Evolutionary conservation across 2,113 vertebrate genomes (phyloP).

Genomic region (Sorex fumeus): DNA sequence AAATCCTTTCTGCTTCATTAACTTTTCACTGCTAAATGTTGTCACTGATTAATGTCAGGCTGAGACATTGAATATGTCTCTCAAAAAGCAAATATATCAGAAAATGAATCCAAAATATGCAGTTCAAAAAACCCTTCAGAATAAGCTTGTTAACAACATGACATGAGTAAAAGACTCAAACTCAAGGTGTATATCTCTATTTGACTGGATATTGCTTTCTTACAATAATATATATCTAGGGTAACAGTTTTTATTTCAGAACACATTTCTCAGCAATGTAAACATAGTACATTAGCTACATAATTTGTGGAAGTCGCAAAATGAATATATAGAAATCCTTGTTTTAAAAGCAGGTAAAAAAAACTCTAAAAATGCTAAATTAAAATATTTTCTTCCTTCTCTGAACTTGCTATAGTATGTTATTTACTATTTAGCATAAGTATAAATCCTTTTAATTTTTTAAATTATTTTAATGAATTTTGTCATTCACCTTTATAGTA

Average conservation of each 20-base stretch:
- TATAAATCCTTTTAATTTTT: neutral
- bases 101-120: conserved; percentile 41
- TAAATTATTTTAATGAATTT: neutral
- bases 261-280: neutral
- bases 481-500: neutral
- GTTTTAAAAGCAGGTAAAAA: neutral
- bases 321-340: neutral
- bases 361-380: neutral
- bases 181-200: neutral
- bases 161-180: neutral
- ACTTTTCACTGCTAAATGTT: conserved; percentile 40
- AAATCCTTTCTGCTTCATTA: conserved; percentile 70
- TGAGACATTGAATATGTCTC: neutral
- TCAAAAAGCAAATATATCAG: conserved; percentile 20
- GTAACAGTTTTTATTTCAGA: neutral
- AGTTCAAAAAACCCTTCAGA: neutral
- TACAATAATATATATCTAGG: neutral
- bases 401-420: neutral
- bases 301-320: neutral
- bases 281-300: neutral
- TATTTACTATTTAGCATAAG: neutral
- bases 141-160: conserved; percentile 15
- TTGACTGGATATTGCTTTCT: neutral
- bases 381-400: neutral
- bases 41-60: conserved; percentile 53